phyloP scores from a whole-genome alignment of 2,888 invertebrate genomes.

The Stenchaetothrips biformis region DNA sequence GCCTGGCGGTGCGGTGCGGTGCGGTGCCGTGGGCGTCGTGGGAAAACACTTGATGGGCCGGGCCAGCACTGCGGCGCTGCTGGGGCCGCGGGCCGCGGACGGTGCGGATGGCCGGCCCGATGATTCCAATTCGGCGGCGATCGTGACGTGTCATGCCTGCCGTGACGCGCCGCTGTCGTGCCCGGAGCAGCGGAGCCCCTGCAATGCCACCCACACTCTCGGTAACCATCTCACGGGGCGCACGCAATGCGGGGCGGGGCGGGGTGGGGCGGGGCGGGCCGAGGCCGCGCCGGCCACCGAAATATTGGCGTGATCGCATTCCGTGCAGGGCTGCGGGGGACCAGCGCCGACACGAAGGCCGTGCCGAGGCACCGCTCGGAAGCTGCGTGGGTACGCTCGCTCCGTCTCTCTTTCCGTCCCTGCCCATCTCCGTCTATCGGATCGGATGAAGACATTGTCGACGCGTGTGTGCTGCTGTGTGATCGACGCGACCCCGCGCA shows the following conservation, averaged over 20 bases:
- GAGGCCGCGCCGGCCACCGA: not conserved
- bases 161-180: not conserved
- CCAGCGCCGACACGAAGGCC: not conserved
- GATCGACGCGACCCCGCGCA: not conserved
- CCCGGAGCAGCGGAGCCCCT: not conserved
- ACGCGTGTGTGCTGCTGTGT: not conserved
- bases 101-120: too few relatives aligned
- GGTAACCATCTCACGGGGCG: not conserved
- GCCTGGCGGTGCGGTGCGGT: too few relatives aligned
- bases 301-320: not conserved
- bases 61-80: not conserved
- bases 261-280: not conserved
- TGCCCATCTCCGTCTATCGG: not conserved
- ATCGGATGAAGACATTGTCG: not conserved
- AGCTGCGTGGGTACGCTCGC: not conserved
- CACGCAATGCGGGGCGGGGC: not conserved
- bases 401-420: not conserved
- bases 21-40: too few relatives aligned
- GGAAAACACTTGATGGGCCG: not conserved
- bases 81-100: not conserved
- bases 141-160: too few relatives aligned
- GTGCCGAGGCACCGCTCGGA: not conserved
- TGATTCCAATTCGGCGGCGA: too few relatives aligned
- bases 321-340: not conserved
- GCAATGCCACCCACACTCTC: not conserved